phyloP scores from a whole-genome alignment of 30 jellyfish, hydroid and myxozoan species.

The Pelagia noctiluca region DNA sequence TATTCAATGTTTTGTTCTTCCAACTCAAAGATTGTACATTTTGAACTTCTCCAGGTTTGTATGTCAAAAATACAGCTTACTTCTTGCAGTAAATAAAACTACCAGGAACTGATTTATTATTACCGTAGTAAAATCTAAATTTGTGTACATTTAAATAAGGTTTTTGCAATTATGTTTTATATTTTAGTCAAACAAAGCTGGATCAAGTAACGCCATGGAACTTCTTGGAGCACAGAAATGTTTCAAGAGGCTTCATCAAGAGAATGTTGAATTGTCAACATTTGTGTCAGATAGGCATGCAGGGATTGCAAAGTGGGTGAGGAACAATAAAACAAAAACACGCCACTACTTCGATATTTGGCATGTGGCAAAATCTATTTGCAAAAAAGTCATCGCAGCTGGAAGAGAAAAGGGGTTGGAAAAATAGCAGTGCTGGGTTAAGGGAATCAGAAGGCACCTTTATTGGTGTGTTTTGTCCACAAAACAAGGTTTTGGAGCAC shows the following conservation, averaged over 20 bases:
- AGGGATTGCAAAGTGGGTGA: conserved; percentile 55
- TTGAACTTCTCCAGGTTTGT: neutral
- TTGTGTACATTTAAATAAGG: too few relatives aligned
- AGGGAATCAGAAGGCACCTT: conserved; percentile 24
- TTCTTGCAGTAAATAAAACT: neutral
- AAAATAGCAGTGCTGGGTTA: conserved; percentile 14
- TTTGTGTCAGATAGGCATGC: conserved; percentile 41
- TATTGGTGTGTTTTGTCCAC: conserved; percentile 55
- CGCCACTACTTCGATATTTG: conserved; percentile 31
- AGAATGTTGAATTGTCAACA: neutral
- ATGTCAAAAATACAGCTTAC: neutral
- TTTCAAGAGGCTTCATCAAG: neutral
- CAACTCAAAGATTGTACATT: neutral
- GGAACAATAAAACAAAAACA: conserved; percentile 35
- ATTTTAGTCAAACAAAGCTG: neutral
- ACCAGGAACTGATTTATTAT: too few relatives aligned
- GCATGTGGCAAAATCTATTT: conserved; percentile 35
- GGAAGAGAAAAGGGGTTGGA: conserved; percentile 36
- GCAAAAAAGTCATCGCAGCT: conserved; percentile 17
- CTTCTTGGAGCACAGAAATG: conserved; percentile 11
- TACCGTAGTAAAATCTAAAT: neutral
- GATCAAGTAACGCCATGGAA: neutral
- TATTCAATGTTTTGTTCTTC: conserved; percentile 11
- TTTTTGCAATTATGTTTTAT: neutral
- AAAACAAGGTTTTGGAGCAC: conserved; percentile 43